These are phyloP conservation scores for Tinea semifulvella DNA, from an alignment of 2,888 invertebrate genomes.

Conservation along the genomic window DNA sequence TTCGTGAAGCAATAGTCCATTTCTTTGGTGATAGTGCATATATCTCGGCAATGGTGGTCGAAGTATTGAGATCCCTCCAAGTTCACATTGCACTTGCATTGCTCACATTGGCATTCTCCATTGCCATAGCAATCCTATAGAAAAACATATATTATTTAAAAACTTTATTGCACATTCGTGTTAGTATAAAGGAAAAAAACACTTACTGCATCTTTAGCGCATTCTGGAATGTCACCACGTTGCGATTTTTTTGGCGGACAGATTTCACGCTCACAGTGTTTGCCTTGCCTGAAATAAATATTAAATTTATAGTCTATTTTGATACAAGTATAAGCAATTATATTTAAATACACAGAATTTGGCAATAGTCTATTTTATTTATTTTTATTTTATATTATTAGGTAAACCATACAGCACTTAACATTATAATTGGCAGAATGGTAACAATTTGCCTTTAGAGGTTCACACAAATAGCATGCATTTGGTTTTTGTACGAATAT, in stretches of 20 bases:
- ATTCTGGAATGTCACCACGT: constrained; percentile 8
- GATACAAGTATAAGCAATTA: no score
- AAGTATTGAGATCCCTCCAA: constrained; percentile 43
- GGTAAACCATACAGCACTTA: no score
- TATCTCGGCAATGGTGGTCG: constrained; percentile 35
- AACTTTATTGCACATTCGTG: not conserved
- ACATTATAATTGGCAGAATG: no score
- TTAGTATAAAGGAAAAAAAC: not conserved
- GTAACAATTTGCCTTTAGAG: no score
- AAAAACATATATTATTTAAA: not conserved
- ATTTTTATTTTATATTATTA: no score
- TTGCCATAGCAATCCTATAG: constrained; percentile 38
- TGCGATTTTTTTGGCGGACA: not conserved
- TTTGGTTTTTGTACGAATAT: no score
- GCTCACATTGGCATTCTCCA: constrained; percentile 41
- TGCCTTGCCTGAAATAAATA: constrained; percentile 10
- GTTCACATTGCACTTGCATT: constrained; percentile 37
- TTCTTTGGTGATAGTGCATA: constrained; percentile 33
- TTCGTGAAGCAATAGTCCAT: constrained; percentile 34
- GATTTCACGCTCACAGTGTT: not conserved
- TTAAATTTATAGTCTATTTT: no score
- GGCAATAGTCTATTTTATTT: no score
- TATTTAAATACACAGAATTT: no score
- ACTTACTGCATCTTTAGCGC: constrained; percentile 3
- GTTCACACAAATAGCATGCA: no score